Percentiles rank a stretch among this genome's conserved stretches.
Evolutionary conservation across 1,140 invertebrate species (phyloP).

Genomic region (Meteorus sp.): DNA sequence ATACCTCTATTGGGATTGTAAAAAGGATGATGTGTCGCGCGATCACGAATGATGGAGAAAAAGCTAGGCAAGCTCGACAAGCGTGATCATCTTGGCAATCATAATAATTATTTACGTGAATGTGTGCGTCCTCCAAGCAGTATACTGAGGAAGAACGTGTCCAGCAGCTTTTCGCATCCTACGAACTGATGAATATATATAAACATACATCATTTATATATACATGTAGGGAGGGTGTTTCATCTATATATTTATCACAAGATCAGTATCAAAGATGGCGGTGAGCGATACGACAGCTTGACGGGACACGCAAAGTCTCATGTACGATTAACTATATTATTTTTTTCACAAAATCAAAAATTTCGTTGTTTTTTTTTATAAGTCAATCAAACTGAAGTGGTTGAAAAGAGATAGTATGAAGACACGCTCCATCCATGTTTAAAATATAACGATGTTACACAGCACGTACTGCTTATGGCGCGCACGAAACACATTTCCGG

Average conservation of each 20-base stretch:
- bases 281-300: background rate
- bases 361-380: background rate
- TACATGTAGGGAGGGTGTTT: background rate
- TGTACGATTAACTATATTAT: background rate
- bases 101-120: slow-evolving; percentile 15
- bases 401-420: background rate
- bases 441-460: background rate
- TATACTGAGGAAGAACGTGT: slow-evolving; percentile 9
- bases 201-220: background rate
- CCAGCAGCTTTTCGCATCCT: slow-evolving; percentile 17
- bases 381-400: background rate
- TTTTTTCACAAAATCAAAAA: background rate
- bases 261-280: background rate
- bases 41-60: background rate
- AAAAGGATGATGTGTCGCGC: background rate
- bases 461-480: slow-evolving; percentile 3
- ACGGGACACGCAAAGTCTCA: background rate
- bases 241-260: background rate
- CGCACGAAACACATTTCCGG: slow-evolving; percentile 20
- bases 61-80: slow-evolving; percentile 3
- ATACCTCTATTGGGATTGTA: background rate
- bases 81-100: slow-evolving; percentile 15
- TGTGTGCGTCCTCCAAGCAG: background rate
- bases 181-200: background rate
- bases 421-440: too few relatives aligned